Evolutionary conservation across 2,797 vertebrate genomes (phyloP), one percentile per base, ranked within the genome.

Genomic region (Notolepis coatsorum): DNA sequence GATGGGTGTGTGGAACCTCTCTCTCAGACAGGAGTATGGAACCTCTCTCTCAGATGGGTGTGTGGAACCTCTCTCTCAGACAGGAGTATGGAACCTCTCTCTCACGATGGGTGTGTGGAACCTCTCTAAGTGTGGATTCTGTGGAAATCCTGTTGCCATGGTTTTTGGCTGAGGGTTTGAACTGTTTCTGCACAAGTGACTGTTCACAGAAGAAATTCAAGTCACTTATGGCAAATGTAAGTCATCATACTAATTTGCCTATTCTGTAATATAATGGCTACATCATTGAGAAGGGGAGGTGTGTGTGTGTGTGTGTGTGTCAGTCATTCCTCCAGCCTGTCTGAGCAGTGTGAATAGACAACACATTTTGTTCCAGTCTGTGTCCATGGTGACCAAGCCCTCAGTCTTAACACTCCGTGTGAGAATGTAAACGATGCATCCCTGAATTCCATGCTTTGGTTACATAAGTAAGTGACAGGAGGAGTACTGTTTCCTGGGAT

Each of bases 391-490:
- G 71, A 71, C 70, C 38, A 7, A 61, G 72, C 52, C 46, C 63
- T 72, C 51, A 39, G 51, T 42, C 39, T 62, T 67, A n/a, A 48
- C 77, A 80, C 83, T 53, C 72, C 71, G 65, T 65, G 62, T 54
- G 60, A 50, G 52, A 77, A 65, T 65, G 65, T 66, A 65, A 74
- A 76, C 69, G 58, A 3, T 43, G 50, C 8, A 20, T 58, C 52
- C 58, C 10, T 49, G 42, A 68, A 53, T 70, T 65, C 60, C 48
- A 20, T 39, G 66, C 38, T 66, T 56, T 39, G 0, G 69, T 88
- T 89, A 73, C 58, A 46, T 81, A 84, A 85, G 53, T 73, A 70
- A 38, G 43, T 60, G 68, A 78, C 82, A 74, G 79, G 67, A 69
- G 73, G 50, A 27, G 39, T 38, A 28, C 3, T 12, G 21, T 30